Evolutionary conservation across 2,113 vertebrate species (phyloP), one percentile per base, ranked within the genome.

Genomic region (Hippocampus guttulatus): DNA sequence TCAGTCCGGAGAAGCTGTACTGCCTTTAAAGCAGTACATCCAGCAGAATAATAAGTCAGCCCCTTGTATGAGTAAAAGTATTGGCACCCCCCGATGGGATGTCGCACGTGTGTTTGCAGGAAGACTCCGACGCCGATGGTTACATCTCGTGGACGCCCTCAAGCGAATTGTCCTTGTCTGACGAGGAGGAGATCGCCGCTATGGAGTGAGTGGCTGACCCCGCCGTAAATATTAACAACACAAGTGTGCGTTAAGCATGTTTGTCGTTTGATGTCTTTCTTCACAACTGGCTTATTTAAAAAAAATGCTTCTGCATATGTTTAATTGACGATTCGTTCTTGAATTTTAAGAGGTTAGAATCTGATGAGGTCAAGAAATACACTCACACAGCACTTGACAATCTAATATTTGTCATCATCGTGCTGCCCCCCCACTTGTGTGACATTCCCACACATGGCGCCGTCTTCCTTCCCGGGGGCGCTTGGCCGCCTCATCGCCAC

Each of bases 1-100:
- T 97, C 92, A 94, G 91, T 88, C 90, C 91, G 85, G 93, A 96
- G 92, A 96, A 95, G 92, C 86, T 96, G 92, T 92, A 90, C 91
- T 85, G 92, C 92, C 92, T 99, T 99, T 94, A 92, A 97, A 93
- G 93, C 89, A 49, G 93, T 93, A 92, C 95, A 95, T 95, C 18
- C 0, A 5, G 1, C 2, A 8, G 8, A 30, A 60, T 5, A 5
- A 16, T 15, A 4, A 89, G 93, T 93, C 94, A 88, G 90, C 14
- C 10, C 8, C 30, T 33, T 33, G 30, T 33, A 12, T 27, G 55
- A 16, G 27, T 6, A 61, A 61, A 61, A 30, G 27, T 30, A 61
- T 30, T 1, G 58, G 27, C 15, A 30, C 58, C 7, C 12, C 27
- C 25, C 47, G 5, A 8, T 9, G 49, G 8, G 15, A 62, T 27